Conservation (phyloP, 2,888 invertebrate genomes). For the Empis stercorea region DNA sequence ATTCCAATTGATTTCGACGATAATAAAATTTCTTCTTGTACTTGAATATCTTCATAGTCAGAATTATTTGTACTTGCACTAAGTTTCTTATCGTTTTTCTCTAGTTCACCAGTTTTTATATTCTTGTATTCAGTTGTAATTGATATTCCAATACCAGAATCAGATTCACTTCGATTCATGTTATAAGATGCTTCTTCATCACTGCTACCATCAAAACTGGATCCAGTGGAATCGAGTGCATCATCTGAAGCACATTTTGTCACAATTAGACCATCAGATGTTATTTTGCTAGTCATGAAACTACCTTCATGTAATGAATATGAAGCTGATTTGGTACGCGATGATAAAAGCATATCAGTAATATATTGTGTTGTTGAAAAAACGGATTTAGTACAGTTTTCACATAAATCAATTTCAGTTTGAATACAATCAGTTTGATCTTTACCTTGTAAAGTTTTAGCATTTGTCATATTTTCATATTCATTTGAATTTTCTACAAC, state of each 20-base stretch:
- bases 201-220: slow-evolving; percentile 35
- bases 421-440: slow-evolving; percentile 14
- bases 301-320: slow-evolving; percentile 35
- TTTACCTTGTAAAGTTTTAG: slow-evolving; percentile 20
- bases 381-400: slow-evolving; percentile 11
- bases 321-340: slow-evolving; percentile 33
- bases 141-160: slow-evolving; percentile 36
- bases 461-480: slow-evolving; percentile 34
- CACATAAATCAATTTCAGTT: slow-evolving; percentile 5
- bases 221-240: slow-evolving; percentile 34
- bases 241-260: slow-evolving; percentile 36
- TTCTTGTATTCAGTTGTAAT: slow-evolving; percentile 31
- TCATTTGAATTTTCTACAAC: slow-evolving; percentile 29
- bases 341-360: slow-evolving; percentile 33
- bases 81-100: slow-evolving; percentile 26
- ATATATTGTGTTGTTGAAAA: slow-evolving; percentile 34
- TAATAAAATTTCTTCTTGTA: slow-evolving; percentile 19
- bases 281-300: slow-evolving; percentile 37
- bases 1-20: slow-evolving; percentile 6
- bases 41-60: slow-evolving; percentile 36
- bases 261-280: slow-evolving; percentile 34
- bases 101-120: slow-evolving; percentile 17
- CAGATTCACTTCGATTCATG: slow-evolving; percentile 36
- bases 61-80: slow-evolving; percentile 32
- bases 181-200: slow-evolving; percentile 34